Evolutionary conservation across 2,888 invertebrate species (phyloP).

Genomic region (Globia sparganii): DNA sequence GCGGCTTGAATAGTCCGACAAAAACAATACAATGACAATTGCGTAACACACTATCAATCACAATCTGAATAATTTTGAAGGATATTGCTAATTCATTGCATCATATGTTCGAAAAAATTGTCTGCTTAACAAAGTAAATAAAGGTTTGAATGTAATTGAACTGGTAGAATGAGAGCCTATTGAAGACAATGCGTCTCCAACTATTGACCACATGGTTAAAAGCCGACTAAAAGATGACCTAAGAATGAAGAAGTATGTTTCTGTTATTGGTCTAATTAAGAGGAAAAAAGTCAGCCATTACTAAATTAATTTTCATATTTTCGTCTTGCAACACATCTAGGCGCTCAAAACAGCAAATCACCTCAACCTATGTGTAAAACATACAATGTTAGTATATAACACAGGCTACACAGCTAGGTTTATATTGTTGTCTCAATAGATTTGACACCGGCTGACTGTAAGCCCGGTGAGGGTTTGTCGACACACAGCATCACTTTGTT

Average conservation of each 20-base stretch:
- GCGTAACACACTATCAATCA: no score
- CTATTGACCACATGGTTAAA: neutral
- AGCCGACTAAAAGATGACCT: neutral
- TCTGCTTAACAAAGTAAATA: no score
- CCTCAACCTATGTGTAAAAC: neutral
- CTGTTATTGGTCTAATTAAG: neutral
- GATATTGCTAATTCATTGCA: no score
- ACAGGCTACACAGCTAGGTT: neutral
- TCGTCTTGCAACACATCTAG: neutral
- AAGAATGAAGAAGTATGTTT: neutral
- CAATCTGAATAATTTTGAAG: no score
- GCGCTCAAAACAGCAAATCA: neutral
- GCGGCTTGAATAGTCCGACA: no score
- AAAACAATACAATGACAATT: no score
- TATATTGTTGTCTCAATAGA: constrained; percentile 14
- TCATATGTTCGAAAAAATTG: no score
- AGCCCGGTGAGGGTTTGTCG: constrained; percentile 32
- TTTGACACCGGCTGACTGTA: constrained; percentile 24
- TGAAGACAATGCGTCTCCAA: no score
- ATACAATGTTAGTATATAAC: neutral
- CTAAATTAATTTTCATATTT: neutral
- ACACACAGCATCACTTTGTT: no score
- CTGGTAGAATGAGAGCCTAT: no score
- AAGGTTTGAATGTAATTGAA: no score
- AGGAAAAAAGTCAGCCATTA: neutral